phyloP scores from a whole-genome alignment of 1,140 invertebrate genomes.

The Episyrphus balteatus region DNA sequence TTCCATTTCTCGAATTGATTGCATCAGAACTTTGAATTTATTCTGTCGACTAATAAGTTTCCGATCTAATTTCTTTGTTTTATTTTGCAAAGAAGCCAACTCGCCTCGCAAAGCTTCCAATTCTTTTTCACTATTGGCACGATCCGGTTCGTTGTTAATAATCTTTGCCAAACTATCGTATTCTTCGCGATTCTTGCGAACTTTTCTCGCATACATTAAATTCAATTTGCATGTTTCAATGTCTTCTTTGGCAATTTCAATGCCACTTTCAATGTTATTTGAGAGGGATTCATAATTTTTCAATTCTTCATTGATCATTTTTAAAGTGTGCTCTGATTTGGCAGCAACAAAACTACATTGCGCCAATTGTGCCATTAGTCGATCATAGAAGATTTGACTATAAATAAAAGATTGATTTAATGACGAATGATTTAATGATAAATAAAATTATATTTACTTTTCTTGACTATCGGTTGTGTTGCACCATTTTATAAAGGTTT shows the following conservation, averaged over 20 bases:
- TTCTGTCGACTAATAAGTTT: slow-evolving; percentile 73
- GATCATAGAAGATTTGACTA: slow-evolving; percentile 56
- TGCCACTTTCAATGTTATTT: slow-evolving; percentile 62
- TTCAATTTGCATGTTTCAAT: slow-evolving; percentile 66
- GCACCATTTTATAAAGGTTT: slow-evolving; percentile 82
- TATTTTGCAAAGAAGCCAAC: slow-evolving; percentile 50
- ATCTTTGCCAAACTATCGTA: slow-evolving; percentile 86
- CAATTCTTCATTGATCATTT: slow-evolving; percentile 75
- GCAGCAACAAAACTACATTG: slow-evolving; percentile 81
- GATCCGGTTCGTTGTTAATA: slow-evolving; percentile 80
- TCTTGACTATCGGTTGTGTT: slow-evolving; percentile 56
- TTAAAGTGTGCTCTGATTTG: slow-evolving; percentile 66
- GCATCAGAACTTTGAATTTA: slow-evolving; percentile 76
- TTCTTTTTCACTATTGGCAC: slow-evolving; percentile 68
- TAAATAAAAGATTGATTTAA: slow-evolving; percentile 11
- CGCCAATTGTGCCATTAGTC: slow-evolving; percentile 67
- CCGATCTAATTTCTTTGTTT: slow-evolving; percentile 58
- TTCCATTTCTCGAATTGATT: slow-evolving; percentile 66
- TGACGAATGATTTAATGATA: not conserved
- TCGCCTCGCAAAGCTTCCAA: slow-evolving; percentile 64
- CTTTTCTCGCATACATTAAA: slow-evolving; percentile 65
- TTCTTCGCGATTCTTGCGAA: slow-evolving; percentile 80
- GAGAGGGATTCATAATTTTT: slow-evolving; percentile 73
- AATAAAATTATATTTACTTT: slow-evolving; percentile 57
- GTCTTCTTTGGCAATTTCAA: slow-evolving; percentile 61